phyloP scores from a whole-genome alignment of 2,888 invertebrate genomes.

The Congeria kusceri region DNA sequence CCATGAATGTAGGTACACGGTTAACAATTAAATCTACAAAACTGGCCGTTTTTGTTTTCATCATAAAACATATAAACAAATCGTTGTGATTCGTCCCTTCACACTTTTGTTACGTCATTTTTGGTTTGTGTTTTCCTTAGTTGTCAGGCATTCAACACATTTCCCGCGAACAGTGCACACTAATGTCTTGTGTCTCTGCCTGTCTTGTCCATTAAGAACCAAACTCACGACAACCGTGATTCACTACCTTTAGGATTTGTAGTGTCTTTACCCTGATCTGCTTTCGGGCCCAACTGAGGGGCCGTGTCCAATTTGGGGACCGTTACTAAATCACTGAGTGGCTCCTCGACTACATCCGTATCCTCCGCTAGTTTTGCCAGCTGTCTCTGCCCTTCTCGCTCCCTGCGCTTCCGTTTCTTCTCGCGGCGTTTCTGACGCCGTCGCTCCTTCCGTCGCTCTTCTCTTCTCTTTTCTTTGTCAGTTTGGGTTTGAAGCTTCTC shows the following conservation, averaged over 20 bases:
- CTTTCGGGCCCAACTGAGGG: constrained; percentile 37
- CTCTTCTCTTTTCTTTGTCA: constrained; percentile 23
- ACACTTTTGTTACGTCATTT: no score
- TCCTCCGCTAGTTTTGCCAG: constrained; percentile 27
- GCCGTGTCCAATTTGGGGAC: constrained; percentile 29
- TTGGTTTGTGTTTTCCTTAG: no score
- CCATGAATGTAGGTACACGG: no score
- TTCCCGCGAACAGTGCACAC: no score
- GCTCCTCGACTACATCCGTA: constrained; percentile 7
- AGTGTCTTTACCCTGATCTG: constrained; percentile 26
- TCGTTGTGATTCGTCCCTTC: no score
- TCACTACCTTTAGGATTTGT: constrained; percentile 33
- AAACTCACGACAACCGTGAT: constrained; percentile 10
- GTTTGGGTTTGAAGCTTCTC: constrained; percentile 33
- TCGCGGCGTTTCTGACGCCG: constrained; percentile 24
- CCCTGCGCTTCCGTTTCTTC: constrained; percentile 22
- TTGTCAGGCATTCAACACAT: no score
- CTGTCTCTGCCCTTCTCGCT: constrained; percentile 22
- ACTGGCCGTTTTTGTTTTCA: no score
- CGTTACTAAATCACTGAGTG: constrained; percentile 7
- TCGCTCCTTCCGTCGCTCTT: constrained; percentile 34
- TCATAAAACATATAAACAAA: no score
- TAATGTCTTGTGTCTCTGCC: no score
- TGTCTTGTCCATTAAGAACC: no score
- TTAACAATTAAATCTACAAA: no score